Conservation (phyloP, 2,888 invertebrate species). For the Embidobia sp. region DNA sequence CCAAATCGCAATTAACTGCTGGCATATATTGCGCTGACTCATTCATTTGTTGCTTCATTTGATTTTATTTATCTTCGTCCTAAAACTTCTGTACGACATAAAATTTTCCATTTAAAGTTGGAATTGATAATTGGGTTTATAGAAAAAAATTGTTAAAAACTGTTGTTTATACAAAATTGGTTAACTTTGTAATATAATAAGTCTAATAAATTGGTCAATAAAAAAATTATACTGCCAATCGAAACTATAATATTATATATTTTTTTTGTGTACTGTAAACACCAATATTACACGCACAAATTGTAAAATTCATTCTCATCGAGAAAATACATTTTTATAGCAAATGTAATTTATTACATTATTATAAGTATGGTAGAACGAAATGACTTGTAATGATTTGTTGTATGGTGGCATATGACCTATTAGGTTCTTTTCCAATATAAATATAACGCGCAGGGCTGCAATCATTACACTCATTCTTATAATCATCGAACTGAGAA, state of each 20-base stretch:
- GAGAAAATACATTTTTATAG: too few species aligned
- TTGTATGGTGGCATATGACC: neutral
- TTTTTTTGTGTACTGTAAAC: too few species aligned
- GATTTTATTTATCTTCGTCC: conserved; percentile 35
- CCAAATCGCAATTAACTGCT: conserved; percentile 27
- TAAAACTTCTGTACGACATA: conserved; percentile 23
- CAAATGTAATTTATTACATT: too few species aligned
- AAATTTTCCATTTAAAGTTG: conserved; percentile 25
- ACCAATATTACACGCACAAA: too few species aligned
- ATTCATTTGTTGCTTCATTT: conserved; percentile 32
- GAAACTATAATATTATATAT: too few species aligned
- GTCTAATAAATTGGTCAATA: too few species aligned
- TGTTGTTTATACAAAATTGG: too few species aligned
- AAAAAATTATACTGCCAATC: too few species aligned
- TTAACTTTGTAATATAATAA: too few species aligned
- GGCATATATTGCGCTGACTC: conserved; percentile 34
- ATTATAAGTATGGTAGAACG: too few species aligned
- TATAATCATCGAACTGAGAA: conserved; percentile 25
- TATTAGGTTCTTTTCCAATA: too few species aligned
- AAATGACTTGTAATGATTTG: neutral
- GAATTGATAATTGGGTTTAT: neutral
- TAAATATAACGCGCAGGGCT: neutral
- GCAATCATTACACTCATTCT: conserved; percentile 21
- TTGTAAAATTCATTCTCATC: too few species aligned
- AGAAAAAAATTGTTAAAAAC: neutral